Conservation (phyloP, 2,797 vertebrate genomes). For the Synanceia verrucosa region DNA sequence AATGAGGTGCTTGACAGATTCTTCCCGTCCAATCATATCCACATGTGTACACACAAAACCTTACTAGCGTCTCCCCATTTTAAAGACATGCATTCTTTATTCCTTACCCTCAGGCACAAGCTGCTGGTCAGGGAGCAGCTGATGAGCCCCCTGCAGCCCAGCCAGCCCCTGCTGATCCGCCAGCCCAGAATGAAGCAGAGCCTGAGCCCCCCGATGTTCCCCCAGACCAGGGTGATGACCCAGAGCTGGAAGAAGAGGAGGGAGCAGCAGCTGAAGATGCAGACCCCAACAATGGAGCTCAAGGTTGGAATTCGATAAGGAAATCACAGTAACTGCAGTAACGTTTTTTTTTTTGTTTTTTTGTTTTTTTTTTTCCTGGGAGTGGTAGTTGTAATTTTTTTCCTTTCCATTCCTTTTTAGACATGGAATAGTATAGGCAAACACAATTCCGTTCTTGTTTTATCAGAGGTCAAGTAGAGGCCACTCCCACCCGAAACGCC, state of each 20-base stretch:
- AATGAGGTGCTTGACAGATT: slow-evolving; percentile 87
- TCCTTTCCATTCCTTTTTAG: neutral
- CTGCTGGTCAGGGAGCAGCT: slow-evolving; percentile 84
- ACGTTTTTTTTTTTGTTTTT: neutral
- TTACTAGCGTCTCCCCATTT: neutral
- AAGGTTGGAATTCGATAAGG: slow-evolving; percentile 70
- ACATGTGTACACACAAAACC: neutral
- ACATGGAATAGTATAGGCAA: neutral
- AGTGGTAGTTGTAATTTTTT: neutral
- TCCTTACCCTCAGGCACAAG: slow-evolving; percentile 82
- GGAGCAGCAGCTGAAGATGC: slow-evolving; percentile 92
- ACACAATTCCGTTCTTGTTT: neutral
- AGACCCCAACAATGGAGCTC: slow-evolving; percentile 92
- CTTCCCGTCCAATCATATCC: neutral
- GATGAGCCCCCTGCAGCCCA: slow-evolving; percentile 86
- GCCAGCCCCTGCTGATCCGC: slow-evolving; percentile 88
- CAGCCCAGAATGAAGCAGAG: slow-evolving; percentile 89
- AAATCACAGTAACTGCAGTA: neutral
- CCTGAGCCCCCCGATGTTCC: slow-evolving; percentile 88
- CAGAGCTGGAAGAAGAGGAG: slow-evolving; percentile 92
- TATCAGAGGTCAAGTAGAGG: too few relatives aligned
- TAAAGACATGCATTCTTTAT: neutral
- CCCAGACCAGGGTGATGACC: slow-evolving; percentile 87
- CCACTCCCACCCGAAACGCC: too few relatives aligned
- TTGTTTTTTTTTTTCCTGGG: neutral